Conservation (phyloP, 35 echinoderm and acorn worm genomes). For the Amphiura filiformis region DNA sequence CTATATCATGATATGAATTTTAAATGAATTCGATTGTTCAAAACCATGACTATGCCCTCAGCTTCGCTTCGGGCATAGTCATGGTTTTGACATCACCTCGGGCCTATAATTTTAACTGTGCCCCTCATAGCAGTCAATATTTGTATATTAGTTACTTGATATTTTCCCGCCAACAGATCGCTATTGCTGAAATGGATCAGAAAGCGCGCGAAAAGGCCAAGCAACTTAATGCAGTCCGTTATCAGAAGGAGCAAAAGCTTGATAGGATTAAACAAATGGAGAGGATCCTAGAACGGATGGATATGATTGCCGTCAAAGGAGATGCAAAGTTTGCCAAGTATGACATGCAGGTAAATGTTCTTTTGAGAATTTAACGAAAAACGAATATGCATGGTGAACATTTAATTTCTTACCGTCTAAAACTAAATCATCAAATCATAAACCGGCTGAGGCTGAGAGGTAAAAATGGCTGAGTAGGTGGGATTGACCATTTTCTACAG, state of each 20-base stretch:
- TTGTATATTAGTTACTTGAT: no score
- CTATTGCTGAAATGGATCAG: constrained; percentile 82
- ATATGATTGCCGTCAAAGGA: constrained; percentile 45
- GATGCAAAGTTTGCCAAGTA: constrained; percentile 61
- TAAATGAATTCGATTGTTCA: no score
- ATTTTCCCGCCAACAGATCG: constrained; percentile 35
- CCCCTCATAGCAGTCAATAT: no score
- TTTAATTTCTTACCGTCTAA: neutral
- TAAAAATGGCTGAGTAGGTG: no score
- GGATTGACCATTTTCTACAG: no score
- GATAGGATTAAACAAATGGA: constrained; percentile 63
- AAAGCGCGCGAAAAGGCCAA: constrained; percentile 89
- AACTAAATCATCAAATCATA: neutral
- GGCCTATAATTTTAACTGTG: no score
- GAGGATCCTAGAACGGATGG: constrained; percentile 17
- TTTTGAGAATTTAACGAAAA: neutral
- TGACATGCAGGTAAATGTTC: constrained; percentile 59
- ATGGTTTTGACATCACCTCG: no score
- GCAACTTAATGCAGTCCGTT: constrained; percentile 65
- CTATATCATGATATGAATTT: no score
- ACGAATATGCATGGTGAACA: neutral
- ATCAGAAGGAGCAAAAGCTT: constrained; percentile 61
- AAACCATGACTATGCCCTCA: no score
- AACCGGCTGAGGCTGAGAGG: neutral
- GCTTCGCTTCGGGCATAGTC: no score